Evolutionary conservation across 1,140 invertebrate species (phyloP), one percentile per base, ranked within the genome.

Genomic region (Mesaphorura yosii): DNA sequence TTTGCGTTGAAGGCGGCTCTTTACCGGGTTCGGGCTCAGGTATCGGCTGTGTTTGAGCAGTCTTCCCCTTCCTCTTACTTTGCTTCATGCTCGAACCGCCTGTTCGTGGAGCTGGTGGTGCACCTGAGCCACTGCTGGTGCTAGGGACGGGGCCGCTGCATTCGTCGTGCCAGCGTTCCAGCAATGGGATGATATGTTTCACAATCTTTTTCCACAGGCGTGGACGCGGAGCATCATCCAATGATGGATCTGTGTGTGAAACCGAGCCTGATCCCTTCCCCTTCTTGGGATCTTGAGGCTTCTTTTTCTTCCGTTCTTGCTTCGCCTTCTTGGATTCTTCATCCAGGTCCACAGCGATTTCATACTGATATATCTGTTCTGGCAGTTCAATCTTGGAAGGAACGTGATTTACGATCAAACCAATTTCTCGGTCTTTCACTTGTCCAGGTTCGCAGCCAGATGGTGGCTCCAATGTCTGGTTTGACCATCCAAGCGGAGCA

Each of bases 331-430:
- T 50, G 34, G n/a, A 3, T 6, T 7, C 31, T 4, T 38, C 17
- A 14, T 14, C 7, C 48, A 38, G 26, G 22, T 50, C 48, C n/a
- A 50, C 27, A 17, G 38, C 48, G 25, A 50, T 20, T 7, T 50
- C 31, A 23, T 50, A 50, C 15, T 39, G 48, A 23, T 20, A 50
- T 22, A 50, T 22, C 10, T 3, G 3, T 39, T 7, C 3, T 3
- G 48, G 48, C 14, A 50, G 29, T 23, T 15, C n/a, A 22, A 50
- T n/a, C 17, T 3, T 37, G 10, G 29, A 28, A 12, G 48, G 14
- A 14, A 50, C 23, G 23, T 50, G 34, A 28, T 50, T 50, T 23
- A 27, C 28, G 3, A 28, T 22, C 6, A 50, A 27, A 5, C 3
- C 10, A 39, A 50, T 50, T 50, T 4, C 6, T 23, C 34, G 5